phyloP scores from a whole-genome alignment of 2,113 vertebrate genomes.

The Hippotragus niger region DNA sequence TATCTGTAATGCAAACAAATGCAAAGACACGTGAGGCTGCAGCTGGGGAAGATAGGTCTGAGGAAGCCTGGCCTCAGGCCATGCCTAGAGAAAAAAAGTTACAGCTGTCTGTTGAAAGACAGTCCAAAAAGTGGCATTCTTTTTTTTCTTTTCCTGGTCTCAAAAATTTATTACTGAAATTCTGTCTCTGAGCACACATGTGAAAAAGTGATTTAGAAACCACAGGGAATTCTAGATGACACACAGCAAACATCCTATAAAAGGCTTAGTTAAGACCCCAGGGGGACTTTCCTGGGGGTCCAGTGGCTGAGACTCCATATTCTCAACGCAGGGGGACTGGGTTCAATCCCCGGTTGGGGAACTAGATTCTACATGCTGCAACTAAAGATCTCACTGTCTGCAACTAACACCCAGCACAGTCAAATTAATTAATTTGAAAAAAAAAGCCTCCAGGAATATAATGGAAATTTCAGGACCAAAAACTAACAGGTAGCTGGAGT shows the following conservation, averaged over 20 bases:
- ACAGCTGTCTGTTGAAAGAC: not conserved
- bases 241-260: not conserved
- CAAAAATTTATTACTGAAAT: not conserved
- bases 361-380: not conserved
- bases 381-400: not conserved
- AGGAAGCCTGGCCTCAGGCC: not conserved
- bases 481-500: not conserved
- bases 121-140: no score
- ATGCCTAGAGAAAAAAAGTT: not conserved
- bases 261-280: not conserved
- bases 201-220: not conserved
- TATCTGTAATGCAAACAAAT: not conserved
- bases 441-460: not conserved
- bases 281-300: not conserved
- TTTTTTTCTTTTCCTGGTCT: not conserved
- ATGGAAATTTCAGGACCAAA: not conserved
- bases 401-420: rapidly evolving
- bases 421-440: not conserved
- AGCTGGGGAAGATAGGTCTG: not conserved
- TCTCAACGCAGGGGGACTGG: rapidly evolving
- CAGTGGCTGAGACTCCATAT: not conserved
- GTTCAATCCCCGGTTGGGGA: not conserved
- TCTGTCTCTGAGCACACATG: not conserved
- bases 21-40: not conserved
- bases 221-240: not conserved